Conservation (phyloP, 2,113 vertebrate species). For the Indri indri region DNA sequence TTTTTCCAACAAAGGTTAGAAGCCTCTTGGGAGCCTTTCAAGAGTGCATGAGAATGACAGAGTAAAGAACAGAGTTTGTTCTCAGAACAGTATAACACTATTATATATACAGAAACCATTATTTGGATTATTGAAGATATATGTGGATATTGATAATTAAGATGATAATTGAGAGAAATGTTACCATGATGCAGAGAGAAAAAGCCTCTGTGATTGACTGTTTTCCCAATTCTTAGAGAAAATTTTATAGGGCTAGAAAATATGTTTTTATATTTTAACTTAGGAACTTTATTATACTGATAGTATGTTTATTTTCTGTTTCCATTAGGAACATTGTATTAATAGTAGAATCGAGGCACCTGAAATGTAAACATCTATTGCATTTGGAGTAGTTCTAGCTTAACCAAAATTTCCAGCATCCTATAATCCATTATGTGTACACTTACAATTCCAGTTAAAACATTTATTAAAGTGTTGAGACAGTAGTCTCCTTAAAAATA, state of each 20-base stretch:
- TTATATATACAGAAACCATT: background rate
- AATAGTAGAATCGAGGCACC: background rate
- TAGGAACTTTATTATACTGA: background rate
- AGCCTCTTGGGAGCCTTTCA: slow-evolving; percentile 19
- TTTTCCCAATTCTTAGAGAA: slow-evolving; percentile 19
- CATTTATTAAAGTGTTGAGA: background rate
- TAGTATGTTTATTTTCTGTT: background rate
- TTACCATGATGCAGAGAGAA: background rate
- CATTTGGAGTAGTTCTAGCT: background rate
- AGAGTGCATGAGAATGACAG: background rate
- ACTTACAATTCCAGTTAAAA: background rate
- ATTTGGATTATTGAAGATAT: slow-evolving; percentile 9
- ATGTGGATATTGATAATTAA: background rate
- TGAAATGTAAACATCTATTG: slow-evolving; percentile 30
- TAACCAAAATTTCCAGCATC: background rate
- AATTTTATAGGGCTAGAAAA: background rate
- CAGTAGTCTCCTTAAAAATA: background rate
- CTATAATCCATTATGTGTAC: background rate
- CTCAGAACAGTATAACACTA: background rate
- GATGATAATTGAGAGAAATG: slow-evolving; percentile 3
- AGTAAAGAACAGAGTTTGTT: background rate
- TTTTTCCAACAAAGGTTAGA: slow-evolving; percentile 8
- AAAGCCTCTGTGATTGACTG: background rate
- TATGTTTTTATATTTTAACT: slow-evolving; percentile 30
- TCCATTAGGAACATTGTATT: background rate